phyloP scores from a whole-genome alignment of 2,797 vertebrate species.

The Malacoctenus gilli region DNA sequence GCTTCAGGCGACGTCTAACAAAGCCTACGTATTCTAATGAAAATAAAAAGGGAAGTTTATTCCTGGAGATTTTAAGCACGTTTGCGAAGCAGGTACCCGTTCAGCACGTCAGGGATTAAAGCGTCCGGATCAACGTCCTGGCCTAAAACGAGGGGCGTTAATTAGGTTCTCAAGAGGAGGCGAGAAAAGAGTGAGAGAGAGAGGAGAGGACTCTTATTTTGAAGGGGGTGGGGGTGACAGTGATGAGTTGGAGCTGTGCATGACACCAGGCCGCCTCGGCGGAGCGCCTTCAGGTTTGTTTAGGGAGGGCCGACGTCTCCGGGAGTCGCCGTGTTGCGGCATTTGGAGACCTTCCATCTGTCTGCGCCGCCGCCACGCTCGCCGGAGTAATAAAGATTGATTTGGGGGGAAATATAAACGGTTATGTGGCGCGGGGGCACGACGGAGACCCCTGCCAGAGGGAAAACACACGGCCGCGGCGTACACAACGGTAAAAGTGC shows the following conservation, averaged over 20 bases:
- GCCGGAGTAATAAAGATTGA: slow-evolving; percentile 57
- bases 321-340: slow-evolving; percentile 60
- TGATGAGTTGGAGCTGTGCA: slow-evolving; percentile 72
- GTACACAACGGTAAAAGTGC: slow-evolving; percentile 23
- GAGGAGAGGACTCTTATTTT: no score
- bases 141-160: slow-evolving; percentile 44
- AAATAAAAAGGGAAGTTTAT: slow-evolving; percentile 49
- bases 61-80: slow-evolving; percentile 73
- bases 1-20: slow-evolving; percentile 57
- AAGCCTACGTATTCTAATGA: slow-evolving; percentile 65
- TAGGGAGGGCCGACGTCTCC: slow-evolving; percentile 72
- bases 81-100: slow-evolving; percentile 73
- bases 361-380: slow-evolving; percentile 37
- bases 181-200: no score
- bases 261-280: slow-evolving; percentile 67
- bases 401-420: slow-evolving; percentile 54
- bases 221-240: slow-evolving; percentile 13
- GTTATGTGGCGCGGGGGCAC: slow-evolving; percentile 44
- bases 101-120: slow-evolving; percentile 71
- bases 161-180: slow-evolving; percentile 34
- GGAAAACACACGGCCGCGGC: slow-evolving; percentile 16
- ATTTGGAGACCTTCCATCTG: slow-evolving; percentile 70
- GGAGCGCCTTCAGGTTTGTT: slow-evolving; percentile 74
- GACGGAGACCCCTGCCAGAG: slow-evolving; percentile 43
- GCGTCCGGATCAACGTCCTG: slow-evolving; percentile 61